phyloP scores from a whole-genome alignment of 2,888 invertebrate species.

The Ophion obscuratus region DNA sequence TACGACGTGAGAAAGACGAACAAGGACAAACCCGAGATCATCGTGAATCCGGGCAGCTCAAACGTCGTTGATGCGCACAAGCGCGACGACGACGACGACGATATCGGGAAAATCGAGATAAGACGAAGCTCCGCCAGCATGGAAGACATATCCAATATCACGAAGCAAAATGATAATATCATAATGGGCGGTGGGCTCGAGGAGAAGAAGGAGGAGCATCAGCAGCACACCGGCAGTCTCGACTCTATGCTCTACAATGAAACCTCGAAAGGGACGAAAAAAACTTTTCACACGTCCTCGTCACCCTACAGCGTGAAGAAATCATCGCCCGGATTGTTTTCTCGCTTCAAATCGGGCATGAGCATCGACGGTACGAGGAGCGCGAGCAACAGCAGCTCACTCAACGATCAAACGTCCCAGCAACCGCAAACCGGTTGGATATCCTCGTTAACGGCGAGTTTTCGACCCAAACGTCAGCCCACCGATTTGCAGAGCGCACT shows the following conservation, averaged over 20 bases:
- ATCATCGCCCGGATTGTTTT: constrained; percentile 79
- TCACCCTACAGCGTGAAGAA: constrained; percentile 79
- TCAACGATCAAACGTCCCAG: constrained; percentile 77
- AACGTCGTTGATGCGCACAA: constrained; percentile 66
- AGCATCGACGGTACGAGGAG: constrained; percentile 81
- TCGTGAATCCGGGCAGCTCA: constrained; percentile 76
- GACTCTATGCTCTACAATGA: constrained; percentile 82
- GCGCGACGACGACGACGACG: constrained; percentile 72
- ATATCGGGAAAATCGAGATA: constrained; percentile 79
- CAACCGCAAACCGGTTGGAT: constrained; percentile 81
- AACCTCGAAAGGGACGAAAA: constrained; percentile 72
- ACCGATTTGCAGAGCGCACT: constrained; percentile 70
- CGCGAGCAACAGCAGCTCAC: constrained; percentile 80
- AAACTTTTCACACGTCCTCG: constrained; percentile 65
- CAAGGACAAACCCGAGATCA: constrained; percentile 76
- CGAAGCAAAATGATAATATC: constrained; percentile 78
- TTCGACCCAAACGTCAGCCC: constrained; percentile 79
- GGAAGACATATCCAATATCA: constrained; percentile 83
- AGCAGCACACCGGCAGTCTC: constrained; percentile 80
- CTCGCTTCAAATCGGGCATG: constrained; percentile 81
- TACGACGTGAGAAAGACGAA: constrained; percentile 74
- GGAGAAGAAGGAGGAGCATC: constrained; percentile 78
- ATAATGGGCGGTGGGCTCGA: constrained; percentile 76
- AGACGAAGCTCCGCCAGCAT: constrained; percentile 82
- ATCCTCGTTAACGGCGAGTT: constrained; percentile 81